These are phyloP conservation scores for Drosophila bocki DNA, from an alignment of 1,140 invertebrate species.

Conservation along the genomic window DNA sequence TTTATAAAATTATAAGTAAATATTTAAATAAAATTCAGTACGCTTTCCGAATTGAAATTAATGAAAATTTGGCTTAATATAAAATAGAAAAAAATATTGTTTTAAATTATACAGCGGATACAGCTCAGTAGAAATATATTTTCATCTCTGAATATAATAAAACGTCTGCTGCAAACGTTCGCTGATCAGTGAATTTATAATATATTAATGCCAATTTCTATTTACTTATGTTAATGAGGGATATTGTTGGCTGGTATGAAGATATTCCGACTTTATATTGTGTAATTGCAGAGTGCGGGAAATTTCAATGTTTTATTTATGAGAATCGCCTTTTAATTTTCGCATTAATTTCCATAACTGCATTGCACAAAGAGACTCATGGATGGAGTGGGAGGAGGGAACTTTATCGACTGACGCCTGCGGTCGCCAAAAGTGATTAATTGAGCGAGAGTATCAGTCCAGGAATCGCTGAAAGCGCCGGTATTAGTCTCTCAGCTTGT, in stretches of 20 bases:
- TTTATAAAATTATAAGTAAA: too few species aligned
- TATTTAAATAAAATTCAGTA: too few species aligned
- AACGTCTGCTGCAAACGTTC: background rate
- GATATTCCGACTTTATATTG: constrained; percentile 25
- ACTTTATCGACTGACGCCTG: constrained; percentile 21
- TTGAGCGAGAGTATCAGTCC: constrained; percentile 66
- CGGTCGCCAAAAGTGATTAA: constrained; percentile 65
- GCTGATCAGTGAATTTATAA: constrained; percentile 21
- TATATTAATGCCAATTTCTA: constrained; percentile 47
- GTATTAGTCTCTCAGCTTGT: constrained; percentile 5
- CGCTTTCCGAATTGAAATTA: too few species aligned
- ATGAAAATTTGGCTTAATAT: too few species aligned
- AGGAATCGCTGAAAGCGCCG: constrained; percentile 11
- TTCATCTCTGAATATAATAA: background rate
- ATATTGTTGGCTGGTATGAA: constrained; percentile 1
- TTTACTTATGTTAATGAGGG: constrained; percentile 64
- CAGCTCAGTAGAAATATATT: background rate
- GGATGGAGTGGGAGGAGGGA: constrained; percentile 15
- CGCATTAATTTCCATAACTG: constrained; percentile 67
- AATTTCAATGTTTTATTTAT: constrained; percentile 48
- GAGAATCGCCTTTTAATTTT: constrained; percentile 37
- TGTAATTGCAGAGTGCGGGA: constrained; percentile 32
- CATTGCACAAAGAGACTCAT: constrained; percentile 16
- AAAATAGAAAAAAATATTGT: too few species aligned
- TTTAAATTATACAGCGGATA: background rate